Conservation (phyloP, 2,797 vertebrate species). For the Garrulus glandarius region DNA sequence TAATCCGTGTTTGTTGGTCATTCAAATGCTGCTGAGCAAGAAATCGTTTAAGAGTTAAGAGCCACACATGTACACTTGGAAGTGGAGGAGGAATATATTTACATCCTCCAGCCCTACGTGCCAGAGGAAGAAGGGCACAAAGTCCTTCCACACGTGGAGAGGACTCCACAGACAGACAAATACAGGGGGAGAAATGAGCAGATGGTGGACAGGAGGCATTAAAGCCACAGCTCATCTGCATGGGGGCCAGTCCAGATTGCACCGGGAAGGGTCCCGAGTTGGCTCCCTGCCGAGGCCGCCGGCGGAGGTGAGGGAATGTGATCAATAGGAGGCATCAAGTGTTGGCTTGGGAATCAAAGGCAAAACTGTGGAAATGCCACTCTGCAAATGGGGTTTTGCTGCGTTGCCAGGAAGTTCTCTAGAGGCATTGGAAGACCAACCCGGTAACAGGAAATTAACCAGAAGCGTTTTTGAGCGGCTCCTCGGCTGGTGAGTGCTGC, state of each 20-base stretch:
- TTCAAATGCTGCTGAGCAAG: background rate
- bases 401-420: background rate
- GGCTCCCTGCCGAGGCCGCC: fast-evolving
- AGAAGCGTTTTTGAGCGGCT: background rate
- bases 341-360: background rate
- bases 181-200: background rate
- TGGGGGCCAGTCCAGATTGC: fast-evolving
- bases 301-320: fast-evolving
- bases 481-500: background rate
- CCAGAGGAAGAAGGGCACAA: background rate
- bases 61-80: background rate
- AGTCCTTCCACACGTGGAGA: background rate
- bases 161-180: background rate
- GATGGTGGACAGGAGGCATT: background rate
- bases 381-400: background rate
- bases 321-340: background rate
- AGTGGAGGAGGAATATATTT: background rate
- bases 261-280: fast-evolving
- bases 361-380: background rate
- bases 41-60: background rate
- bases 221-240: fast-evolving
- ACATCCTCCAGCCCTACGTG: background rate
- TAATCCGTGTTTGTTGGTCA: background rate
- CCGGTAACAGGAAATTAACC: constrained; percentile 15
- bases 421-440: background rate